Base-by-base conservation (phyloP, 2,888 invertebrate species). In the Pristionchus arcanus region DNA sequence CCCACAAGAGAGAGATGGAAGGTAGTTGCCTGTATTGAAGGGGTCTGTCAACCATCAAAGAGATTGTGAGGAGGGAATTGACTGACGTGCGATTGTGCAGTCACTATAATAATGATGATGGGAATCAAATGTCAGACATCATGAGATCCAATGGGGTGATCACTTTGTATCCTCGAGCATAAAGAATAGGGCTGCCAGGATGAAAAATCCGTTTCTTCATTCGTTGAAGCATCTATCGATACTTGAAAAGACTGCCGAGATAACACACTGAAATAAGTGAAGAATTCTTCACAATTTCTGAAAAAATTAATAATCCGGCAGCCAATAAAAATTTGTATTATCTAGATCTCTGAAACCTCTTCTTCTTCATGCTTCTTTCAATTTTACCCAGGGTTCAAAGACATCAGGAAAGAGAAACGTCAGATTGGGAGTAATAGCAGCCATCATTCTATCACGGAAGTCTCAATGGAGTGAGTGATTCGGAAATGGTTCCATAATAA, bases 371-470 rank as follows among this genome's bases (percentile, higher is more conserved):
- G 28, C 74, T 74, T 74, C 3, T 16, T 74, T 49, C 42, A 19
- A 13, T 74, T 74, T 37, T 25, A 31, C 21, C 37, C 37, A 37
- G 74, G 37, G 74, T 37, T 74, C 37, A 37, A 19, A 15, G 28
- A 31, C n/a, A 71, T 16, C 4, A 31, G n/a, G 37, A 74, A 21
- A 37, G 74, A 25, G 19, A 74, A 37, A 74, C 37, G 74, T 37
- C 74, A 81, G 28, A 28, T 49, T n/a, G 4, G 34, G n/a, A 53
- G 37, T 81, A 81, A 81, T 81, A 42, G 21, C 81, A 81, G 81
- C 28, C 81, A 81, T 81, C 49, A 81, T n/a, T 15, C 53, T n/a
- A 28, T 81, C 81, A 81, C 9, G 81, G 81, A 81, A 81, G 81
- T 77, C 21, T 25, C 49, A 25, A 25, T 53, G 16, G 49, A 42